Conservation (phyloP, 2,888 invertebrate genomes). For the Diadromus collaris region DNA sequence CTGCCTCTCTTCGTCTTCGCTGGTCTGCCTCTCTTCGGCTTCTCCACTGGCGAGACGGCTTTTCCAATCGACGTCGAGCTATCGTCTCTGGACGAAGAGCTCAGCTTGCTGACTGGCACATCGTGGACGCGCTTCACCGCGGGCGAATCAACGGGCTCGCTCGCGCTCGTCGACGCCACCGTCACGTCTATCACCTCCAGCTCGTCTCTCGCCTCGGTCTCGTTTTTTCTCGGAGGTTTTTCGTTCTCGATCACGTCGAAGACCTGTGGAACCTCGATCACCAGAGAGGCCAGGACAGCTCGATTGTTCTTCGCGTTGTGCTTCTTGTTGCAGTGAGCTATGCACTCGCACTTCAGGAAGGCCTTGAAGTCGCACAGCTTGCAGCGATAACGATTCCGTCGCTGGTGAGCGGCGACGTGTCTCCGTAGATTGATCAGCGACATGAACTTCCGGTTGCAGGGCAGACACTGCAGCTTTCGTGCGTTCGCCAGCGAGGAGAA, state of each 20-base stretch:
- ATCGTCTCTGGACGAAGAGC: neutral
- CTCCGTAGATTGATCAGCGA: constrained; percentile 82
- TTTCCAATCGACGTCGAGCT: neutral
- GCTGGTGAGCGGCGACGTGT: constrained; percentile 86
- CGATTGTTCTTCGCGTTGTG: constrained; percentile 82
- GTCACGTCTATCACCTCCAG: constrained; percentile 55
- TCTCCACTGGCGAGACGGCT: no score
- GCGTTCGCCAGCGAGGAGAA: constrained; percentile 65
- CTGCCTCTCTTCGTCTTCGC: neutral
- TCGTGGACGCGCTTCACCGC: constrained; percentile 26
- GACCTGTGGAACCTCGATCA: constrained; percentile 63
- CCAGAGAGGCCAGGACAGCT: constrained; percentile 63
- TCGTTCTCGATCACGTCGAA: neutral
- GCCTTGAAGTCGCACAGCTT: constrained; percentile 87
- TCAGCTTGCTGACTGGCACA: constrained; percentile 2
- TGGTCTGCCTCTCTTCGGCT: neutral
- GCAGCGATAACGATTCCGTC: constrained; percentile 89
- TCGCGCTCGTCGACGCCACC: neutral
- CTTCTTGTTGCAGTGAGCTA: constrained; percentile 84
- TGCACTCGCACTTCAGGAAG: constrained; percentile 84
- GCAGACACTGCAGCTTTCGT: constrained; percentile 80
- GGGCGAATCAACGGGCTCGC: constrained; percentile 7
- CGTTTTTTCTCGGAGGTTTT: neutral
- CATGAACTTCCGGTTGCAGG: constrained; percentile 81
- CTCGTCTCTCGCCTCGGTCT: constrained; percentile 22